phyloP scores from a whole-genome alignment of 2,797 vertebrate species.

The Gymnothorax javanicus region DNA sequence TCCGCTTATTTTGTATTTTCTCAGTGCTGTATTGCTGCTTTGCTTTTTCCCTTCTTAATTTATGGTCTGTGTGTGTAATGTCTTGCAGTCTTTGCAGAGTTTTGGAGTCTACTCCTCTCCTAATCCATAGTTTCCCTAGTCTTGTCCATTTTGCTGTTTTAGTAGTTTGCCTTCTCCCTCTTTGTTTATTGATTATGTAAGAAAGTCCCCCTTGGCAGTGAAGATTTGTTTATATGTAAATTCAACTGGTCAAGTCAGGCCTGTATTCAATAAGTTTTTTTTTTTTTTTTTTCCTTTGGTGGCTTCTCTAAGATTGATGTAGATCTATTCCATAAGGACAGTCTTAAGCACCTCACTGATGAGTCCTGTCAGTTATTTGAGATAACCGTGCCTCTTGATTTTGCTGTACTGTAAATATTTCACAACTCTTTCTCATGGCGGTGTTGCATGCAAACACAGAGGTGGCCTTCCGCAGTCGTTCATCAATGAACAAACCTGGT shows the following conservation, averaged over 20 bases:
- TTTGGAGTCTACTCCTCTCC: conserved; percentile 48
- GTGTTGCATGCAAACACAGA: conserved; percentile 40
- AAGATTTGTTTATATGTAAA: conserved; percentile 42
- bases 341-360: conserved; percentile 46
- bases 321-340: conserved; percentile 46
- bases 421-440: conserved; percentile 45
- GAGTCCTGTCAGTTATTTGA: conserved; percentile 49
- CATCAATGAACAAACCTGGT: conserved; percentile 47
- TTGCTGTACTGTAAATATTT: conserved; percentile 49
- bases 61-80: conserved; percentile 63
- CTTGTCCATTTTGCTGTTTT: conserved; percentile 48
- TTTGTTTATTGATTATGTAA: conserved; percentile 32
- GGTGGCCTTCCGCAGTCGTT: conserved; percentile 54
- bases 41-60: conserved; percentile 65
- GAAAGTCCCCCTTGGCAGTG: conserved; percentile 32
- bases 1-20: conserved; percentile 40
- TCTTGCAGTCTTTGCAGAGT: conserved; percentile 58
- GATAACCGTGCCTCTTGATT: conserved; percentile 56
- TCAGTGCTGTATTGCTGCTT: conserved; percentile 51
- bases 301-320: conserved; percentile 34
- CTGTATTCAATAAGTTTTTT: conserved; percentile 26
- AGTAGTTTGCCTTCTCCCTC: not conserved
- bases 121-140: conserved; percentile 45
- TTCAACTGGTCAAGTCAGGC: conserved; percentile 37
- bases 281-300: conserved; percentile 14